Evolutionary conservation across 2,113 vertebrate genomes (phyloP).

Genomic region (Psephotus haematonotus): DNA sequence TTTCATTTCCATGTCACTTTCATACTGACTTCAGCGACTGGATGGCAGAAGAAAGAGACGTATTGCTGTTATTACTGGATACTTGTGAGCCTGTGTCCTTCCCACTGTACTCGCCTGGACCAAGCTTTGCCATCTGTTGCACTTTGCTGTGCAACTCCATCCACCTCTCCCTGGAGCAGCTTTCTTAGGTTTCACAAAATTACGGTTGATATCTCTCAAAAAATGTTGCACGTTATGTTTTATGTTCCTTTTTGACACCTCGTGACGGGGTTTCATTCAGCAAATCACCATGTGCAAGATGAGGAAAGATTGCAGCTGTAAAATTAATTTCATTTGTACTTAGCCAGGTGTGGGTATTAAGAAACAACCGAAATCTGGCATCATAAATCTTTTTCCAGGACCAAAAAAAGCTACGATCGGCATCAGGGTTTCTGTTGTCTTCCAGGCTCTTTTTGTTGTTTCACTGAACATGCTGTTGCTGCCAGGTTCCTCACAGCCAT

Average conservation of each 20-base stretch:
- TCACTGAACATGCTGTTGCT: constrained; percentile 1
- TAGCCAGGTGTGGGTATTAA: constrained; percentile 45
- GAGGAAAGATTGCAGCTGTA: constrained; percentile 62
- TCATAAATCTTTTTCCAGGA: constrained; percentile 32
- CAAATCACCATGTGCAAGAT: constrained; percentile 59
- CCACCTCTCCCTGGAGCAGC: not conserved
- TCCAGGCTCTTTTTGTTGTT: not conserved
- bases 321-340: constrained; percentile 71
- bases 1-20: not conserved
- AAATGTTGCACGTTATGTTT: constrained; percentile 54
- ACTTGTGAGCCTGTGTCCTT: not conserved
- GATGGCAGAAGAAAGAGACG: not conserved
- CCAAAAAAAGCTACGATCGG: not conserved
- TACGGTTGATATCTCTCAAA: constrained; percentile 46
- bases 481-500: not conserved
- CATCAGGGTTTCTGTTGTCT: not conserved
- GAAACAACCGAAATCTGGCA: constrained; percentile 27
- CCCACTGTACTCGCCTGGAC: not conserved
- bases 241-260: constrained; percentile 50
- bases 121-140: not conserved
- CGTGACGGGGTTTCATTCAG: constrained; percentile 32
- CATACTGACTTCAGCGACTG: not conserved
- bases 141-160: not conserved
- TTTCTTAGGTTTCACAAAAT: constrained; percentile 29
- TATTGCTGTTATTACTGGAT: not conserved